Percentiles rank a stretch among this genome's conserved stretches.
These are phyloP conservation scores for Sterrhoptilus dennistouni DNA, from an alignment of 2,113 vertebrate species.

Conservation along the genomic window DNA sequence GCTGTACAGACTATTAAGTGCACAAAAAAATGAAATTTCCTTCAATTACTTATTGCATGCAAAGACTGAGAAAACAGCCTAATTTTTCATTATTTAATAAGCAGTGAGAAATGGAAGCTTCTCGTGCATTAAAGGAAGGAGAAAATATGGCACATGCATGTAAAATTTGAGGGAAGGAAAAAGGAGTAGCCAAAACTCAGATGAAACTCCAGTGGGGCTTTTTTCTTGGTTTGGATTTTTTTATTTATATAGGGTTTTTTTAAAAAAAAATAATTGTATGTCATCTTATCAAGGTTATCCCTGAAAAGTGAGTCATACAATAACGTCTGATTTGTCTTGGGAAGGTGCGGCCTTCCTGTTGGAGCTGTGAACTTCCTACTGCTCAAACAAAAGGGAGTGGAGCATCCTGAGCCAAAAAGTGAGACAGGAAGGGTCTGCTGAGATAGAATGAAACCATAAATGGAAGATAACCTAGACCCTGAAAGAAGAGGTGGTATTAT, in stretches of 20 bases:
- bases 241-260: neutral
- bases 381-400: constrained; percentile 39
- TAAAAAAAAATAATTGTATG: neutral
- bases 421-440: neutral
- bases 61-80: neutral
- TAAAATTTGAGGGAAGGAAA: neutral
- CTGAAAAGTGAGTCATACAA: constrained; percentile 37
- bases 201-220: neutral
- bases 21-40: neutral
- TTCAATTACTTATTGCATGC: neutral
- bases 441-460: neutral
- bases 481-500: neutral
- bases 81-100: neutral
- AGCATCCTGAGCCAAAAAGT: constrained; percentile 32
- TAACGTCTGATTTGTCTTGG: constrained; percentile 16
- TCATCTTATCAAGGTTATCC: neutral
- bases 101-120: neutral
- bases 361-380: constrained; percentile 34
- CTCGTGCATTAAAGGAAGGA: neutral
- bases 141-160: accelerated
- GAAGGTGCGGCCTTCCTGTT: constrained; percentile 48
- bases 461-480: neutral
- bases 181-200: neutral
- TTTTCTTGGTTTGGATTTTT: neutral
- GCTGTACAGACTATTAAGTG: neutral